Evolutionary conservation across 2,797 vertebrate genomes (phyloP).

Genomic region (Leuciscus waleckii): DNA sequence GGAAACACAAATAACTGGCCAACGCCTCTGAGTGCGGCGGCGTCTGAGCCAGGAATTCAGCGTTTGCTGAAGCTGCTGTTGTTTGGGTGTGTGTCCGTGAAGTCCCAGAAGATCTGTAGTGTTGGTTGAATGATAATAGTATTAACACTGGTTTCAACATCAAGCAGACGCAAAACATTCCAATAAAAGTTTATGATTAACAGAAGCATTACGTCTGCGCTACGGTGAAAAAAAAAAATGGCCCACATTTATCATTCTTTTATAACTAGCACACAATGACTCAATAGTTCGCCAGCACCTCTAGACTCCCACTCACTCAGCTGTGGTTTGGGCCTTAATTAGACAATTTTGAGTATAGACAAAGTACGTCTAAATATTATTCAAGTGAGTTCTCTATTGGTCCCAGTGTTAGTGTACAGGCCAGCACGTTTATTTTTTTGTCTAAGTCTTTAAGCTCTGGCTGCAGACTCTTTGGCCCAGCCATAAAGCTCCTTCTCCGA

Average conservation of each 20-base stretch:
- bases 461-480: conserved; percentile 34
- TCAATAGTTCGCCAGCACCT: neutral
- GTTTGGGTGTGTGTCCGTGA: neutral
- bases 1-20: conserved; percentile 54
- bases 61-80: neutral
- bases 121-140: conserved; percentile 47
- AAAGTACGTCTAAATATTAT: conserved; percentile 41
- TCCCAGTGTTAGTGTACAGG: conserved; percentile 44
- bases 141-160: neutral
- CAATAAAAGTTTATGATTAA: conserved; percentile 33
- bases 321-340: conserved; percentile 35
- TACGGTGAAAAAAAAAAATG: neutral
- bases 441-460: conserved; percentile 52
- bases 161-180: conserved; percentile 9
- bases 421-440: conserved; percentile 43
- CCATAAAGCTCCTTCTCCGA: conserved; percentile 20
- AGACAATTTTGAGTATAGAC: conserved; percentile 27
- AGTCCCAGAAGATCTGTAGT: conserved; percentile 14
- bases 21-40: neutral
- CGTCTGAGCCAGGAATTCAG: neutral
- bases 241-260: conserved; percentile 16
- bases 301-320: neutral
- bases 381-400: conserved; percentile 38
- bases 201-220: neutral
- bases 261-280: conserved; percentile 18